Evolutionary conservation across 2,888 invertebrate species (phyloP), one percentile per base, ranked within the genome.

Genomic region (Nowickia ferox): DNA sequence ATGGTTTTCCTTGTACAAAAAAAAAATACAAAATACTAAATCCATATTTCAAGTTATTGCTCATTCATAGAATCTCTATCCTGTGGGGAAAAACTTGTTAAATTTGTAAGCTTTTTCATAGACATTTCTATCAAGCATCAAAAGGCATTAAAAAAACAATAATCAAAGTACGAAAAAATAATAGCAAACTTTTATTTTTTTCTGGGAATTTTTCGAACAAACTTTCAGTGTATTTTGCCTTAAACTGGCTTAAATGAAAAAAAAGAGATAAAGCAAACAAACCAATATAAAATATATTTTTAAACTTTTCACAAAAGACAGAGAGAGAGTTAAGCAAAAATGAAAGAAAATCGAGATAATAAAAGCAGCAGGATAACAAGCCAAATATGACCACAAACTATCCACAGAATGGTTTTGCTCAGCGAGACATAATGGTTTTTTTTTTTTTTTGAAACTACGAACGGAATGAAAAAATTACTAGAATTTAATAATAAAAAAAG

Each of bases 371-470:
- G 63, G 17, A 57, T 11, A 68, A 69, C 59, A 69, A 61, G 22
- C 55, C 69, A 63, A 78, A 77, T 78, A 55, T 75, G 82, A 84
- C 72, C 77, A 61, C 63, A 75, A 85, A 82, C 82, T 75, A 72
- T 71, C 48, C 59, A 79, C 76, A 79, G 30, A 30, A 79, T 71
- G 83, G 79, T 86, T 76, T 72, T 72, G 86, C 71, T 68, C 59
- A 86, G 65, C 44, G 59, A 78, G 57, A 65, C 48, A 48, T 44
- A 51, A n/a, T 17, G 40, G 38, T 30, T 48, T 55, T 13, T n/a
- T 66, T 30, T 38, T 15, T 11, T 74, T 13, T 8, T n/a, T n/a
- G 48, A 9, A 6, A 15, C 46, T 48, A 57, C 44, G 46, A 63
- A 10, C 9, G 17, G 10, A 69, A 44, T 38, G 38, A 51, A 66